Base-by-base conservation (phyloP, 2,113 vertebrate species). In the Halichoeres trimaculatus region DNA sequence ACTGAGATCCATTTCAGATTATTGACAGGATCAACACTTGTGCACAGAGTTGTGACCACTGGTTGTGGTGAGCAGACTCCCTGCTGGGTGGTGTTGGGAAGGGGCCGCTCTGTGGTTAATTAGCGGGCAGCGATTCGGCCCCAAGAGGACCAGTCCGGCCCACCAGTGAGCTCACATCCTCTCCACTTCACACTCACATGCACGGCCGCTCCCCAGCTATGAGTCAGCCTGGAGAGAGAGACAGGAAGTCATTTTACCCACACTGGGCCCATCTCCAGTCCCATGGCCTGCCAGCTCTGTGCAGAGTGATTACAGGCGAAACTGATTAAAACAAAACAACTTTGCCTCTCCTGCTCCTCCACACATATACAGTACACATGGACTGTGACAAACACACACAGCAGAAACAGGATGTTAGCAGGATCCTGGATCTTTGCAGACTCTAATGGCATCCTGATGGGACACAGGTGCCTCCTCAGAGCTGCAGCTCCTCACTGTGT, bases 291-390 rank as follows among this genome's bases (percentile, higher is more conserved):
- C 89, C 90, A 90, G 80, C 77, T 81, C 69, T 40, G 58, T 82
- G 83, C 51, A 59, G 77, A 82, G 78, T 90, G 88, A 92, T 92
- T 90, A 88, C 86, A 91, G 89, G 85, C 78, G 65, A 85, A 92
- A 88, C 83, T 88, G 88, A 93, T 93, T 90, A 91, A 93, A 91
- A 90, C 86, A 90, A 90, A 90, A 90, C 89, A 92, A 82, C 81
- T 71, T 57, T 73, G 74, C 60, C 24, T 52, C 36, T 51, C 69
- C 55, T 19, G 74, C 68, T 62, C 66, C 71, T 45, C 38, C 26
- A 63, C 36, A 60, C 61, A 85, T 34, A 68, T 52, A 85, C 85
- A 81, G 58, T 41, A 72, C 69, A 62, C 30, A 60, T 19, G 53
- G 30, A 51, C 50, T 76, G 41, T 54, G 43, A 78, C 77, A 70